Conservation (phyloP, 2,113 vertebrate species). For the Gopherus evgoodei region DNA sequence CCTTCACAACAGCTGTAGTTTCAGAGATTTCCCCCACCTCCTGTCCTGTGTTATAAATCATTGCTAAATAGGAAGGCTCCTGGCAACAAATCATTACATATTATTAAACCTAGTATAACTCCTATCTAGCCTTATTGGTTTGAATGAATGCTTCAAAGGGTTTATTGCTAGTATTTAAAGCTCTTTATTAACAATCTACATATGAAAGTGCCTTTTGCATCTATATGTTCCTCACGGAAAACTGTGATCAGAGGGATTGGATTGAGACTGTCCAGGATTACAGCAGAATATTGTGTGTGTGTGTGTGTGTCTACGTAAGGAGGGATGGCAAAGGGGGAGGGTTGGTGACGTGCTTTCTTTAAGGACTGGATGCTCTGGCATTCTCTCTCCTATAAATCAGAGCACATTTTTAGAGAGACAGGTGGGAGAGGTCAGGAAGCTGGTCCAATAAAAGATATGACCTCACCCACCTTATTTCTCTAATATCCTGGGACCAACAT, state of each 20-base stretch:
- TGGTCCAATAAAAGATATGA: too few relatives aligned
- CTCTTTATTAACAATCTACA: not conserved
- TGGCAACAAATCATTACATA: constrained; percentile 61
- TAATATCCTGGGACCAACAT: too few relatives aligned
- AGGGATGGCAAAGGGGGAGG: not conserved
- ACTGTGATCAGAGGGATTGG: not conserved
- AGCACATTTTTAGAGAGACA: too few relatives aligned
- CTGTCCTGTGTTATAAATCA: constrained; percentile 56
- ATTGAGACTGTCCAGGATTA: not conserved
- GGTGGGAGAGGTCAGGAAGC: too few relatives aligned
- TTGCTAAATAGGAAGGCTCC: constrained; percentile 57
- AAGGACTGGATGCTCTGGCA: not conserved
- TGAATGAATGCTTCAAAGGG: constrained; percentile 22
- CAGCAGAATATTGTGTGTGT: too few relatives aligned
- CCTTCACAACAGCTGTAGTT: not conserved
- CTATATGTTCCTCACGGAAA: not conserved
- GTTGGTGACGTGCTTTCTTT: accelerated
- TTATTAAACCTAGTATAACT: constrained; percentile 59
- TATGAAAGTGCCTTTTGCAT: accelerated
- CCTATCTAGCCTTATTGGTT: constrained; percentile 61
- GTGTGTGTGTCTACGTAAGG: not conserved
- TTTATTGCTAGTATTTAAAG: constrained; percentile 46
- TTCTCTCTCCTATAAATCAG: not conserved
- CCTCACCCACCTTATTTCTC: too few relatives aligned
- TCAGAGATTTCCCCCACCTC: not conserved